Conservation (phyloP, 1,140 invertebrate genomes). For the Pantala flavescens region DNA sequence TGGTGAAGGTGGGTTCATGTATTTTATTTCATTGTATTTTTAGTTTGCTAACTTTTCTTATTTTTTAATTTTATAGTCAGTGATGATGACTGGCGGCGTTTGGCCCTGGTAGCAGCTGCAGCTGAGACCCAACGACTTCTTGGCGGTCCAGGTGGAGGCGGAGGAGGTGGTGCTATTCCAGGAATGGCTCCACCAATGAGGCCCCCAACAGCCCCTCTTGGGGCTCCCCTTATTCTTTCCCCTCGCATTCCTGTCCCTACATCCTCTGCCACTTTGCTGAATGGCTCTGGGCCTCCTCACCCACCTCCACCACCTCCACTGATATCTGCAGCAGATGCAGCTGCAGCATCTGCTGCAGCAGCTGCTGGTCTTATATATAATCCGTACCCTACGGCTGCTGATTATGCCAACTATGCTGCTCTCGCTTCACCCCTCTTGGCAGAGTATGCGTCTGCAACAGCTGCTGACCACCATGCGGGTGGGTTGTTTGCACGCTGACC, state of each 20-base stretch:
- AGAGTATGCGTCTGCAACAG: constrained; percentile 57
- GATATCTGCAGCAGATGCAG: constrained; percentile 48
- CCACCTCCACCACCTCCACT: constrained; percentile 40
- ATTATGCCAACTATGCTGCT: constrained; percentile 81
- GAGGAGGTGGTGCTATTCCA: background rate
- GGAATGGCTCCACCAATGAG: constrained; percentile 51
- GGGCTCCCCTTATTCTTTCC: constrained; percentile 77
- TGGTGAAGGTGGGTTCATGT: too few species aligned
- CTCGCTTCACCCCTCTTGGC: constrained; percentile 70
- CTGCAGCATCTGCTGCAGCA: constrained; percentile 45
- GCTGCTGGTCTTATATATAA: constrained; percentile 59
- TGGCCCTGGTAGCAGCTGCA: constrained; percentile 55
- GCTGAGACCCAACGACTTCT: constrained; percentile 66
- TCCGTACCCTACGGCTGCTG: constrained; percentile 54
- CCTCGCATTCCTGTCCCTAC: constrained; percentile 73
- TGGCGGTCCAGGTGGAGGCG: constrained; percentile 32
- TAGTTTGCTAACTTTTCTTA: background rate
- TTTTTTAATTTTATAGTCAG: constrained; percentile 41
- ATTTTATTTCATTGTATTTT: too few species aligned
- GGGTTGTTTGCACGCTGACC: constrained; percentile 77
- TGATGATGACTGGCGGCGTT: constrained; percentile 66
- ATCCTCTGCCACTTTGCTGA: constrained; percentile 57
- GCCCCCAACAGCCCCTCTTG: constrained; percentile 55
- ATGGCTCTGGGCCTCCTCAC: constrained; percentile 56
- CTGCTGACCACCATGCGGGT: constrained; percentile 75